Percentiles rank a stretch among this genome's conserved stretches.
Conservation (phyloP, 1,140 invertebrate species). For the Drosophila persimilis region DNA sequence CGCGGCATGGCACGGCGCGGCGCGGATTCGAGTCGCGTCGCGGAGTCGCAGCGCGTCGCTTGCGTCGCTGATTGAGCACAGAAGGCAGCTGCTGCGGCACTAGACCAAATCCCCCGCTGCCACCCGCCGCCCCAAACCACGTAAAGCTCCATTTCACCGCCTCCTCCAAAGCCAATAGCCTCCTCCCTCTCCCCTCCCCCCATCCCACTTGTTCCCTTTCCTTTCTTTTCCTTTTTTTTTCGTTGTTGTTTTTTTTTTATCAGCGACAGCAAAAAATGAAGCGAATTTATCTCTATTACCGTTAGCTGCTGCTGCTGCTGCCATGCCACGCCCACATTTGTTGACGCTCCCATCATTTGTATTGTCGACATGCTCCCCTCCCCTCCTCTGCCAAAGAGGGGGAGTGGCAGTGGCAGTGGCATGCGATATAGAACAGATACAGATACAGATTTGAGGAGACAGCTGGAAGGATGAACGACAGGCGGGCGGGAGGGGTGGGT, state of each 20-base stretch:
- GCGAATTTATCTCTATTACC: slow-evolving; percentile 81
- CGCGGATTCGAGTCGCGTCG: not conserved
- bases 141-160: too few relatives aligned
- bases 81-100: slow-evolving; percentile 22
- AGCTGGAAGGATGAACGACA: slow-evolving; percentile 54
- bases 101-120: too few relatives aligned
- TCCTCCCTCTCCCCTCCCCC: not conserved
- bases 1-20: too few relatives aligned
- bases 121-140: too few relatives aligned
- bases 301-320: slow-evolving; percentile 67
- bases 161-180: not conserved
- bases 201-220: not conserved
- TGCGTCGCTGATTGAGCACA: slow-evolving; percentile 46
- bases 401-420: slow-evolving; percentile 31
- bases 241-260: slow-evolving; percentile 46
- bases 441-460: slow-evolving; percentile 72
- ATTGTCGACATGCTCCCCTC: slow-evolving; percentile 71
- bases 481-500: not conserved
- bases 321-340: slow-evolving; percentile 59
- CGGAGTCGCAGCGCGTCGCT: not conserved
- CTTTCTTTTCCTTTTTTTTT: slow-evolving; percentile 25
- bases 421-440: slow-evolving; percentile 47
- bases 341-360: slow-evolving; percentile 75
- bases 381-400: not conserved
- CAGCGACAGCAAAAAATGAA: slow-evolving; percentile 73